Evolutionary conservation across 2,113 vertebrate species (phyloP).

Genomic region (Macheiramphus alcinus): DNA sequence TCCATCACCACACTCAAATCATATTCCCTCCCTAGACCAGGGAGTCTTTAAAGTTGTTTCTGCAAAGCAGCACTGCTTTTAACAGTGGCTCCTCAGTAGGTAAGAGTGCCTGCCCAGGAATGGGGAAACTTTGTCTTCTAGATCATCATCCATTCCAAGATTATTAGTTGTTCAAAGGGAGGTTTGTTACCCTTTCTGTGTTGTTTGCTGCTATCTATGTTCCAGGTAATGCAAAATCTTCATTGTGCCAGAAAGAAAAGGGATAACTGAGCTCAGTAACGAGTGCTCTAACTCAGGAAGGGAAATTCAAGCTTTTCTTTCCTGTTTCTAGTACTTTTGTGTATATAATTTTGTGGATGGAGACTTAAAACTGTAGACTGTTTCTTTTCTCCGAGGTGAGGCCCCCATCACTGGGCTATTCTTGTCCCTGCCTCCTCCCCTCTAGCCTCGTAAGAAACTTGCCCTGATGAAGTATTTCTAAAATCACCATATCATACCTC

Average conservation of each 20-base stretch:
- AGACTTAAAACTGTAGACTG: neutral
- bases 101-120: neutral
- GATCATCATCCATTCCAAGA: neutral
- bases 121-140: neutral
- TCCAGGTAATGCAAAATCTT: neutral
- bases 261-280: neutral
- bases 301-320: neutral
- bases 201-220: neutral
- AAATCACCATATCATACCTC: neutral
- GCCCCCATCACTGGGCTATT: neutral
- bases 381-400: neutral
- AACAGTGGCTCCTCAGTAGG: neutral
- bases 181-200: neutral
- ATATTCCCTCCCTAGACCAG: neutral
- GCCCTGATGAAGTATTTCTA: neutral
- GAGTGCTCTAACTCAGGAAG: neutral
- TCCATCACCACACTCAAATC: neutral
- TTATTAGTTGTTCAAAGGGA: neutral
- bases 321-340: neutral
- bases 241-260: neutral
- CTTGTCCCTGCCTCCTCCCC: neutral
- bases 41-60: neutral
- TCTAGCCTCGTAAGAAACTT: neutral
- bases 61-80: neutral
- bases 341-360: neutral